Evolutionary conservation across 2,797 vertebrate species (phyloP), one percentile per base, ranked within the genome.

Genomic region (Neosilurus mollespiculum): DNA sequence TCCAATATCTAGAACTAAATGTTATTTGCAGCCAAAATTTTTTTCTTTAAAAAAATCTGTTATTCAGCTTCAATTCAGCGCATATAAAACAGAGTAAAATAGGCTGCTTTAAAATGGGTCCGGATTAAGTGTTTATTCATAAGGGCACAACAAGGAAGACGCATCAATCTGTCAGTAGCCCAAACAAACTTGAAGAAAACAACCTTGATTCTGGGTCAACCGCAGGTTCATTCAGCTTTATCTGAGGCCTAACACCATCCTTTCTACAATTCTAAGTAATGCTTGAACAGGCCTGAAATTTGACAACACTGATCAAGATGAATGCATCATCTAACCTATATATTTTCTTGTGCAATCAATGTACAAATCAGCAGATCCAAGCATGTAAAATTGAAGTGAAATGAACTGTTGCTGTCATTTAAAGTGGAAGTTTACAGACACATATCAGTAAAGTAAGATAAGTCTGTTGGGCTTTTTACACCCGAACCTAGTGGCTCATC

Each of bases 101-200:
- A 56, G 9, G 24, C 15, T 56, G 53, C 53, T 24, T 54, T 78
- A 12, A 82, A 78, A 86, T 66, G 56, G 76, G 64, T 20, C 49
- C 84, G 79, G 82, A 70, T 80, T 77, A 86, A 86, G 3, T 77
- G 66, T 64, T 82, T 82, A 82, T 49, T 78, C n/a, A 83, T 75
- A 18, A 87, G 78, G 67, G 43, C 51, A 80, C 49, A 67, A 24
- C 54, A 53, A 26, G 51, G 51, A 16, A 82, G 37, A 82, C 67
- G 59, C 65, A 78, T 82, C 26, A 80, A 65, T 85, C 70, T 82
- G 22, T 30, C 22, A 71, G 58, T 70, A 77, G 37, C 61, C 67
- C 37, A 85, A 85, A 83, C 73, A 87, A 84, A 56, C 15, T 4
- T 79, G 20, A 49, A 85, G 49, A n/a, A 76, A 86, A 65, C 80